phyloP scores from a whole-genome alignment of 2,113 vertebrate species.

The Meriones unguiculatus region DNA sequence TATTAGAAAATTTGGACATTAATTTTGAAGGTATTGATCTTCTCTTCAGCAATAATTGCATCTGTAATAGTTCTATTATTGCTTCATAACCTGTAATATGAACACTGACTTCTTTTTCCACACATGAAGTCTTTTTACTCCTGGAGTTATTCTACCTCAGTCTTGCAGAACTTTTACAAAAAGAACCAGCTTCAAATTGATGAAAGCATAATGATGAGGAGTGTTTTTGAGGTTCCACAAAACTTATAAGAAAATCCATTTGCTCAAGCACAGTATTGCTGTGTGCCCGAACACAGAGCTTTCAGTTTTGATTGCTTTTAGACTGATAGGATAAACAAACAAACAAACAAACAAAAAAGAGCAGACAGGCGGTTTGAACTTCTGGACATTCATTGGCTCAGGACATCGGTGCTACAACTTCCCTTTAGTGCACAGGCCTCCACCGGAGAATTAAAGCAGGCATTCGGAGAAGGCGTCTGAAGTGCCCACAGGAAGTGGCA shows the following conservation, averaged over 20 bases:
- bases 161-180: slow-evolving; percentile 6
- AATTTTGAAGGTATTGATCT: slow-evolving; percentile 1
- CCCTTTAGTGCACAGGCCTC: background rate
- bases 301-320: slow-evolving; percentile 47
- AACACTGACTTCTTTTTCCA: background rate
- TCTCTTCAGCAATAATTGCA: background rate
- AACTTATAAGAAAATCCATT: background rate
- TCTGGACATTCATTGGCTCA: background rate
- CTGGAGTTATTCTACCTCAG: background rate
- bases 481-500: background rate
- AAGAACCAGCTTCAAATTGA: slow-evolving; percentile 4
- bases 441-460: background rate
- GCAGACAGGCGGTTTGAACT: background rate
- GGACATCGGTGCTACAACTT: background rate
- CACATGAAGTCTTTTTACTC: background rate
- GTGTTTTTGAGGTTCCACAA: background rate
- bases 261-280: background rate
- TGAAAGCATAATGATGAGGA: background rate
- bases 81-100: slow-evolving; percentile 21
- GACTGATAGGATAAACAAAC: background rate
- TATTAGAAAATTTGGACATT: slow-evolving; percentile 40
- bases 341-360: background rate
- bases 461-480: background rate
- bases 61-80: slow-evolving; percentile 31
- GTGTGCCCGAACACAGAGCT: background rate